A percentile compares a stretch with the other conserved stretches of the same genome.
These are phyloP conservation scores for Helicoverpa assulta DNA, from an alignment of 2,888 invertebrate species.

Conservation along the genomic window DNA sequence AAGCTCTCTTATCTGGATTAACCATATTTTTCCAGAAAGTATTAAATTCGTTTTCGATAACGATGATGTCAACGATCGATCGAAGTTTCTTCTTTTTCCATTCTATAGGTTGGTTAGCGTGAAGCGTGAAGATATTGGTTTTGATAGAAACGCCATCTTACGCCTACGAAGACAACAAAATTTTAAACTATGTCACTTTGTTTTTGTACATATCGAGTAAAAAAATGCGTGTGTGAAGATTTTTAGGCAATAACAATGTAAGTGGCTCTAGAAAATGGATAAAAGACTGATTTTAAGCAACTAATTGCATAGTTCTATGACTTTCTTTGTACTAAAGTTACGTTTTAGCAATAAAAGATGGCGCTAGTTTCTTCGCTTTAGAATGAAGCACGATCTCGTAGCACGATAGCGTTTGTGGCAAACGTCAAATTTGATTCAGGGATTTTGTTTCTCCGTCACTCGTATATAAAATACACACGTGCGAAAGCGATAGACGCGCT, in stretches of 20 bases:
- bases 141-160: constrained; percentile 9
- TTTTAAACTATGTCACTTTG: not conserved
- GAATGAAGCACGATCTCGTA: constrained; percentile 11
- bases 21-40: not conserved
- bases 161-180: not conserved
- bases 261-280: not conserved
- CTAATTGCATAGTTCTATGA: not conserved
- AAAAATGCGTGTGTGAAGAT: not conserved
- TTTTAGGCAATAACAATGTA: not conserved
- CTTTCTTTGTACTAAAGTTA: constrained; percentile 34
- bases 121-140: not conserved
- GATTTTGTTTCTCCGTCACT: constrained; percentile 42
- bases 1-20: too few relatives aligned
- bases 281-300: not conserved
- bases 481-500: constrained; percentile 49
- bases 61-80: not conserved
- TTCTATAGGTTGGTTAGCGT: not conserved
- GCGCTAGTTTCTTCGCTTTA: constrained; percentile 15
- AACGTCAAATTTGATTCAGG: constrained; percentile 43
- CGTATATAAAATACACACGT: not conserved
- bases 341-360: constrained; percentile 39
- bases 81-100: not conserved
- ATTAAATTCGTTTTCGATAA: not conserved
- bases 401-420: constrained; percentile 33
- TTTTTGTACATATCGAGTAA: not conserved